phyloP scores from a whole-genome alignment of 2,888 invertebrate genomes.

The Drosophila kambysellisi region DNA sequence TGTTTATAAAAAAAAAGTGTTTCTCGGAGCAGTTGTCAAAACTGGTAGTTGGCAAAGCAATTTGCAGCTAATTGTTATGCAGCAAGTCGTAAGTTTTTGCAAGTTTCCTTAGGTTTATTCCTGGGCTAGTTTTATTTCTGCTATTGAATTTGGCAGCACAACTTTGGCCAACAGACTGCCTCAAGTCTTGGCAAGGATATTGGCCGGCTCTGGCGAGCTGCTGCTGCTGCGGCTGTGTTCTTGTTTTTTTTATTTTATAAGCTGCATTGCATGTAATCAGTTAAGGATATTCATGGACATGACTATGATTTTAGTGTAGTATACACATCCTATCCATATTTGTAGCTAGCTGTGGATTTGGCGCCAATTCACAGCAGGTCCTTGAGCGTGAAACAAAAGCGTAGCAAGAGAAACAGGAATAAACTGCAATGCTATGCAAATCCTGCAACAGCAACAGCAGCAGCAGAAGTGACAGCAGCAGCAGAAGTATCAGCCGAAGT shows the following conservation, averaged over 20 bases:
- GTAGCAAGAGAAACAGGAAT: slow-evolving; percentile 37
- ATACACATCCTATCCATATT: slow-evolving; percentile 13
- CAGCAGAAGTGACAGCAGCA: background rate
- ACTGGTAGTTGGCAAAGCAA: background rate
- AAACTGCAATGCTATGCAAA: slow-evolving; percentile 73
- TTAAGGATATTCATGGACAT: slow-evolving; percentile 78
- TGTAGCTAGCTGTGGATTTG: slow-evolving; percentile 20
- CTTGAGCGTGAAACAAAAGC: slow-evolving; percentile 49
- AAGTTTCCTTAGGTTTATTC: slow-evolving; percentile 12
- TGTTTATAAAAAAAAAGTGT: background rate
- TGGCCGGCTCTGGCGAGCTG: slow-evolving; percentile 36
- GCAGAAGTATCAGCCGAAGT: background rate
- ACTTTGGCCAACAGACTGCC: background rate
- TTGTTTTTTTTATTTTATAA: slow-evolving; percentile 76
- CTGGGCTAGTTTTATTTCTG: background rate
- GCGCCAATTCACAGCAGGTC: slow-evolving; percentile 70
- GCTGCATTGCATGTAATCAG: slow-evolving; percentile 77
- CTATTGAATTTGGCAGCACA: slow-evolving; percentile 23
- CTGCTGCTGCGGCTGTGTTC: slow-evolving; percentile 33
- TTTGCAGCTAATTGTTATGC: slow-evolving; percentile 22
- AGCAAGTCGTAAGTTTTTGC: slow-evolving; percentile 9
- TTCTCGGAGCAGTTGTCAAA: background rate
- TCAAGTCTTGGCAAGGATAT: slow-evolving; percentile 38
- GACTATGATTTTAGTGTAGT: slow-evolving; percentile 73
- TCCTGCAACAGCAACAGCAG: slow-evolving; percentile 40